These are phyloP conservation scores for Euclidia mi DNA, from an alignment of 2,888 invertebrate species.

Conservation along the genomic window DNA sequence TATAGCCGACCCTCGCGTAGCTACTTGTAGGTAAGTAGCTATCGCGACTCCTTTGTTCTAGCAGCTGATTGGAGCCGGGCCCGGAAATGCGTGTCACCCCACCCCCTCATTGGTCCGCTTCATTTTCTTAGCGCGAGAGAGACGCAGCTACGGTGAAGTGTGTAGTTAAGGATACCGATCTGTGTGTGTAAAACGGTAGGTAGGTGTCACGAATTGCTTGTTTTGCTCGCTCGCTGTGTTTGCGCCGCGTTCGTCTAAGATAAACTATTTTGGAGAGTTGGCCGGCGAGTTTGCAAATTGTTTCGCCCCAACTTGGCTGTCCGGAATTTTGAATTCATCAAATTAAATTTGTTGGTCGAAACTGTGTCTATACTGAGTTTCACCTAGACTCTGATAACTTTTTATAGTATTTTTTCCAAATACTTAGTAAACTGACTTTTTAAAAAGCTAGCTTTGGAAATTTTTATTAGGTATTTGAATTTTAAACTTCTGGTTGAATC, in stretches of 20 bases:
- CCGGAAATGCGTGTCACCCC: conserved; percentile 90
- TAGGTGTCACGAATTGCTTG: conserved; percentile 81
- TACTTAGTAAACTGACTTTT: too few relatives aligned
- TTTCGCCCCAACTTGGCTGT: conserved; percentile 71
- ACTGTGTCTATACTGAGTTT: background rate
- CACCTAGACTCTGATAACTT: too few relatives aligned
- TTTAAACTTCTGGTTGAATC: too few relatives aligned
- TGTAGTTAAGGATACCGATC: conserved; percentile 87
- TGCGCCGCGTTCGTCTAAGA: conserved; percentile 76
- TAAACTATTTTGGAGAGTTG: conserved; percentile 84
- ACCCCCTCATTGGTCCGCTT: conserved; percentile 90
- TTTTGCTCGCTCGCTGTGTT: conserved; percentile 79
- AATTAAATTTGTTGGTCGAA: conserved; percentile 63
- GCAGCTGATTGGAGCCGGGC: conserved; percentile 90
- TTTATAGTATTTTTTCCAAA: too few relatives aligned
- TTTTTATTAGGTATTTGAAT: too few relatives aligned
- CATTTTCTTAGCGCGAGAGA: conserved; percentile 89
- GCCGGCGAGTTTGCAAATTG: conserved; percentile 78
- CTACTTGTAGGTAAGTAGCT: conserved; percentile 89
- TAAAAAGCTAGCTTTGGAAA: too few relatives aligned
- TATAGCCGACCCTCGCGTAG: conserved; percentile 79
- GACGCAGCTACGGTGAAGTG: conserved; percentile 86
- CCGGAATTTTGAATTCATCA: conserved; percentile 77
- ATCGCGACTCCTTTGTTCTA: conserved; percentile 90
- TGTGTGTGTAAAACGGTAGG: conserved; percentile 83